Conservation (phyloP, 2,888 invertebrate genomes). For the Eilema griseolum region DNA sequence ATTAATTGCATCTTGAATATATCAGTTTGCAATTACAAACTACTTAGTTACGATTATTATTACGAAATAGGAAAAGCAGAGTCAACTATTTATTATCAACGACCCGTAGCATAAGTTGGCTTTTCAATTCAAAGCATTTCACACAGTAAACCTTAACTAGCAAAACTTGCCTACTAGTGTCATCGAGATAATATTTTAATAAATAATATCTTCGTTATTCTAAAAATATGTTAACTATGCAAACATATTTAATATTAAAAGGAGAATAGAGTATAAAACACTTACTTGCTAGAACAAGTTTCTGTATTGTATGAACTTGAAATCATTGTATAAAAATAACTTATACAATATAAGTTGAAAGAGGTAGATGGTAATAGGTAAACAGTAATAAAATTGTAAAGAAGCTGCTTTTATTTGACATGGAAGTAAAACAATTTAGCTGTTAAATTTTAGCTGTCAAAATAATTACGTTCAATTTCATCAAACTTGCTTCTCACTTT, state of each 20-base stretch:
- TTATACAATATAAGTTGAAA: constrained; percentile 2
- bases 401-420: neutral
- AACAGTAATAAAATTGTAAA: neutral
- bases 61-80: too few relatives aligned
- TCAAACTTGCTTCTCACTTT: neutral
- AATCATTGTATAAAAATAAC: constrained; percentile 32
- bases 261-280: constrained; percentile 25
- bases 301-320: neutral
- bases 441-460: neutral
- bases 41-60: too few relatives aligned
- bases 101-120: constrained; percentile 19
- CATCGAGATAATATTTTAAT: constrained; percentile 52
- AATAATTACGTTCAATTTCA: neutral
- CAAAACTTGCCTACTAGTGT: constrained; percentile 81
- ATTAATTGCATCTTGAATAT: too few relatives aligned
- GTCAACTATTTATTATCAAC: too few relatives aligned
- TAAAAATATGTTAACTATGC: constrained; percentile 43
- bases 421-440: neutral
- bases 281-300: constrained; percentile 34
- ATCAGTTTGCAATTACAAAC: too few relatives aligned
- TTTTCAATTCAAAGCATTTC: constrained; percentile 72
- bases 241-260: constrained; percentile 43
- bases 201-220: constrained; percentile 47
- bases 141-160: constrained; percentile 80
- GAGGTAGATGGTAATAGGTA: constrained; percentile 1